Evolutionary conservation across 2,888 invertebrate species (phyloP), one percentile per base, ranked within the genome.

Genomic region (Catocala nupta): DNA sequence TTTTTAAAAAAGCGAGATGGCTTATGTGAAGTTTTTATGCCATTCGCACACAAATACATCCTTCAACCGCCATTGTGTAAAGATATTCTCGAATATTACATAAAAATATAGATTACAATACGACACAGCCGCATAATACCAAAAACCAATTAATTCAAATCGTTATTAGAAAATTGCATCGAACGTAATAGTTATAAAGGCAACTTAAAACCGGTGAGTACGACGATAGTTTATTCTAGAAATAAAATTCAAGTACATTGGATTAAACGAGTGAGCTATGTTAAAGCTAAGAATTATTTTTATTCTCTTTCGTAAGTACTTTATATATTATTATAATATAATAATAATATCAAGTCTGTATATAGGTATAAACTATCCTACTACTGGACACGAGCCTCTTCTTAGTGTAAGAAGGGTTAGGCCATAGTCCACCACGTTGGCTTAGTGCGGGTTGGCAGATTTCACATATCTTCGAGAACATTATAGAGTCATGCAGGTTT

Each of bases 281-380:
- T 11, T 48, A 25, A 11, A 60, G 6, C 25, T 43, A 6, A 58
- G n/a, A 43, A 57, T 51, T 45, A 9, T 60, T 25, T 55, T 66
- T 25, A 47, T 61, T 45, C 52, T 73, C 16, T 3, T 75, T 5
- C 9, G 75, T 75, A 52, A 75, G 75, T 75, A 56, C 49, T 48
- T 13, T 43, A 5, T 9, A 42, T 43, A 5, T 36, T 8, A 1
- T 54, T 36, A 0, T 49, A 8, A 39, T 39, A 39, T 39, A 5
- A 8, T 39, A 39, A 39, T 7, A 39, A 1, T 39, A 39, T 39
- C 36, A 8, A 3, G 1, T 39, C 8, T 39, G 9, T 39, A 7
- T 39, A 7, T 39, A 25, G 36, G 5, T 52, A 6, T 36, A 1
- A 13, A 13, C 13, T 12, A 0, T 9, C 5, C 12, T 52, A 2